A percentile compares a stretch with the other conserved stretches of the same genome.
These are phyloP conservation scores for Notocelia uddmanniana DNA, from an alignment of 2,888 invertebrate genomes.

Conservation along the genomic window DNA sequence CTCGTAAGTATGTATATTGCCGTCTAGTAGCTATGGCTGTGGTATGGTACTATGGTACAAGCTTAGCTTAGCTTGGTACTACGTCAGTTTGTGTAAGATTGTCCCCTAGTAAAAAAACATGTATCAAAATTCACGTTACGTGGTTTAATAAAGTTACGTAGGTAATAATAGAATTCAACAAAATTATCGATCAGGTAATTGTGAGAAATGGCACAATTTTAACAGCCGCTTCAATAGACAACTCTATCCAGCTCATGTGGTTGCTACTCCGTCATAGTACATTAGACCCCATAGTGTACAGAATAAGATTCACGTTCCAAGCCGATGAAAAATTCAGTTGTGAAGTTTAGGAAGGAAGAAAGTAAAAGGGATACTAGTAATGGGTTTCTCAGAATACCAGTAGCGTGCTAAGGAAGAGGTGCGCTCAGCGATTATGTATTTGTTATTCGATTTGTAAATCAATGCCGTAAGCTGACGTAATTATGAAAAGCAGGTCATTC, in stretches of 20 bases:
- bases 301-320: neutral
- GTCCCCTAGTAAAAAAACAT: no score
- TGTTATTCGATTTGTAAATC: neutral
- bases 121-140: no score
- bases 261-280: neutral
- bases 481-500: neutral
- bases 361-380: neutral
- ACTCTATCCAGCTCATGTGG: neutral
- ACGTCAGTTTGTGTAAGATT: no score
- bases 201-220: conserved; percentile 26
- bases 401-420: neutral
- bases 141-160: no score
- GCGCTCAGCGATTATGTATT: neutral
- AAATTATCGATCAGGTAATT: conserved; percentile 27
- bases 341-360: neutral
- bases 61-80: no score
- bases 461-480: neutral
- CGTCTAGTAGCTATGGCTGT: no score
- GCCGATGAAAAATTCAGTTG: neutral
- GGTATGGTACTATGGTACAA: no score
- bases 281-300: neutral
- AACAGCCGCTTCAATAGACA: neutral
- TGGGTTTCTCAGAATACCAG: neutral
- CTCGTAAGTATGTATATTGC: no score
- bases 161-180: conserved; percentile 6